phyloP scores from a whole-genome alignment of 1,140 invertebrate genomes.

The Tribolium castaneum region DNA sequence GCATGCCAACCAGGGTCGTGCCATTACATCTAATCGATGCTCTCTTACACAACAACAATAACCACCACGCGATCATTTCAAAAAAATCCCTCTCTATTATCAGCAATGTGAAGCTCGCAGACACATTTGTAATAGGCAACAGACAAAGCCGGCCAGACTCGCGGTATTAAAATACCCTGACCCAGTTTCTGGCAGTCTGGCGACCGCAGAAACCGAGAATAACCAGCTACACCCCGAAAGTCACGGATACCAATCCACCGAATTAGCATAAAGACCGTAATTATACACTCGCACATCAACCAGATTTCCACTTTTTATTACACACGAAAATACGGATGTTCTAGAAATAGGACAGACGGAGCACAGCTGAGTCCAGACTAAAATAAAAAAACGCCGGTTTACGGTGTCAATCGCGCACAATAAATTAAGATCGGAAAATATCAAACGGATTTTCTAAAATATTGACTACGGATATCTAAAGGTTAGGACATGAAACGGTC shows the following conservation, averaged over 20 bases:
- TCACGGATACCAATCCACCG: slow-evolving; percentile 24
- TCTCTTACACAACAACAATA: background rate
- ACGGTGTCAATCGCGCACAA: no score
- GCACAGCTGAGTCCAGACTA: no score
- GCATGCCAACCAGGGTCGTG: slow-evolving; percentile 27
- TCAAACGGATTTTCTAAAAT: no score
- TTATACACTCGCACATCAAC: background rate
- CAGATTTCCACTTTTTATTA: no score
- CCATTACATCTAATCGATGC: slow-evolving; percentile 9
- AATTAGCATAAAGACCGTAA: background rate
- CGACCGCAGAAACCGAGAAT: slow-evolving; percentile 36
- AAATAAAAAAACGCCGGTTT: no score
- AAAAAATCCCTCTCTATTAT: background rate
- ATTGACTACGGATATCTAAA: no score
- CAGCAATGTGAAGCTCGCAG: background rate
- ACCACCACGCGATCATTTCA: background rate
- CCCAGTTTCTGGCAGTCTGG: slow-evolving; percentile 42
- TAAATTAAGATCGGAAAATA: no score
- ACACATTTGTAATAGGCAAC: slow-evolving; percentile 26
- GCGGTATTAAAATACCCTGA: slow-evolving; percentile 46
- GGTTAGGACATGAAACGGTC: no score
- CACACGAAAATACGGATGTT: no score
- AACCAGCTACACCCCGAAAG: slow-evolving; percentile 38
- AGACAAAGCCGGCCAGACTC: slow-evolving; percentile 42
- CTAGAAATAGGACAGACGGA: no score